Conservation (phyloP, 2,113 vertebrate species). For the Ancistrus triradiatus region DNA sequence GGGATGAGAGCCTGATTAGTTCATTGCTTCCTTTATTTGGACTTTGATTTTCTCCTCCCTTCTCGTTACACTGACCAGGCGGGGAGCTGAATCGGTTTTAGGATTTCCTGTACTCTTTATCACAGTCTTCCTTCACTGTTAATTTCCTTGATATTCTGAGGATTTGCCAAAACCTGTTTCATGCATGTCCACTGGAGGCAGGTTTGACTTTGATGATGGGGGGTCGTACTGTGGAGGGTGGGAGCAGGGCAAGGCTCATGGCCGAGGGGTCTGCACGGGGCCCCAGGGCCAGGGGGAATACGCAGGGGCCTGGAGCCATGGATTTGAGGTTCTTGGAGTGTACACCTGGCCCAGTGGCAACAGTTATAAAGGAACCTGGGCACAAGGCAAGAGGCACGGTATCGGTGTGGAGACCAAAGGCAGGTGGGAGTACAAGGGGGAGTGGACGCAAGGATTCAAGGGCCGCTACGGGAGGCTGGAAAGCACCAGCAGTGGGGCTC, state of each 20-base stretch:
- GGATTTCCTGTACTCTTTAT: conserved; percentile 26
- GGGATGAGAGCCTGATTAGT: conserved; percentile 27
- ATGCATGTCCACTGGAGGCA: conserved; percentile 81
- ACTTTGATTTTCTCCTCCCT: neutral
- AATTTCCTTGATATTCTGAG: conserved; percentile 68
- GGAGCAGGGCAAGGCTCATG: conserved; percentile 98
- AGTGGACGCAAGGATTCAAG: conserved; percentile 98
- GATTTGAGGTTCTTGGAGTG: conserved; percentile 95
- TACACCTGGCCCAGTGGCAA: conserved; percentile 98
- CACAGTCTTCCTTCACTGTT: conserved; percentile 32
- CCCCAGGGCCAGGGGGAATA: conserved; percentile 98
- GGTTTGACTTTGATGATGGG: conserved; percentile 99
- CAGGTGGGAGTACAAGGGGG: conserved; percentile 96
- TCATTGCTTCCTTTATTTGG: conserved; percentile 16
- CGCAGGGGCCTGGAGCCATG: conserved; percentile 93
- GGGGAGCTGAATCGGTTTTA: conserved; percentile 1
- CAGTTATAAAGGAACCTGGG: conserved; percentile 97
- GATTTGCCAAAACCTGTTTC: conserved; percentile 75
- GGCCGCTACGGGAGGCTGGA: conserved; percentile 96
- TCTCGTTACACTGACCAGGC: conserved; percentile 6
- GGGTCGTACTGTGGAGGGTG: conserved; percentile 99
- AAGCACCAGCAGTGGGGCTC: conserved; percentile 87
- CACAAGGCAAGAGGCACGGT: conserved; percentile 95
- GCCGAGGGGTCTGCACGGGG: conserved; percentile 94
- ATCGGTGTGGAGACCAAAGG: conserved; percentile 96